A percentile compares a stretch with the other conserved stretches of the same genome.
Conservation (phyloP, 2,797 vertebrate species). For the Eospalax fontanierii region DNA sequence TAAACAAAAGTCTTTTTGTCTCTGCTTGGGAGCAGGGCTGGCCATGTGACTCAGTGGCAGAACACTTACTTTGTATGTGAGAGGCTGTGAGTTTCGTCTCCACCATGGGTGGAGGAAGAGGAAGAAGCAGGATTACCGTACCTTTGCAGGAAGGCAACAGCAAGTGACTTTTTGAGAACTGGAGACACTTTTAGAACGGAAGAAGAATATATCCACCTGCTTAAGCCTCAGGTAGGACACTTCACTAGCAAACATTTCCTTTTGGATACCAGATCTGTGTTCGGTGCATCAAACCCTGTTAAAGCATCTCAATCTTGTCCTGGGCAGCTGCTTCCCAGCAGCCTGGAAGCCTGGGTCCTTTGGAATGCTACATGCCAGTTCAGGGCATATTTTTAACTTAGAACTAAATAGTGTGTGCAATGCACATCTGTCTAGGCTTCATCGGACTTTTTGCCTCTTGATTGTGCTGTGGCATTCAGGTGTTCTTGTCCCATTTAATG, state of each 20-base stretch:
- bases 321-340: neutral
- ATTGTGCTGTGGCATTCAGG: constrained; percentile 45
- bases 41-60: neutral
- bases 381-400: constrained; percentile 23
- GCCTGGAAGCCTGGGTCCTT: neutral
- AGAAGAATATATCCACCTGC: neutral
- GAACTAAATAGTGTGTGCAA: neutral
- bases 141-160: neutral
- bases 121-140: neutral
- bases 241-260: constrained; percentile 17
- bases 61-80: neutral
- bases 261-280: neutral
- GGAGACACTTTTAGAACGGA: neutral
- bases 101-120: neutral
- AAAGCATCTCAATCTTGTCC: neutral
- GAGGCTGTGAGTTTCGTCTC: neutral
- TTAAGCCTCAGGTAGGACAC: neutral
- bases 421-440: neutral
- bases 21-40: neutral
- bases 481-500: constrained; percentile 24
- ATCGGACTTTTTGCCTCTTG: constrained; percentile 39
- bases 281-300: neutral
- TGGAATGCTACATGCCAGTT: neutral
- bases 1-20: neutral
- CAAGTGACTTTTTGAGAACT: neutral